Conservation (phyloP, 2,797 vertebrate species). For the Acanthurus leucopareius region DNA sequence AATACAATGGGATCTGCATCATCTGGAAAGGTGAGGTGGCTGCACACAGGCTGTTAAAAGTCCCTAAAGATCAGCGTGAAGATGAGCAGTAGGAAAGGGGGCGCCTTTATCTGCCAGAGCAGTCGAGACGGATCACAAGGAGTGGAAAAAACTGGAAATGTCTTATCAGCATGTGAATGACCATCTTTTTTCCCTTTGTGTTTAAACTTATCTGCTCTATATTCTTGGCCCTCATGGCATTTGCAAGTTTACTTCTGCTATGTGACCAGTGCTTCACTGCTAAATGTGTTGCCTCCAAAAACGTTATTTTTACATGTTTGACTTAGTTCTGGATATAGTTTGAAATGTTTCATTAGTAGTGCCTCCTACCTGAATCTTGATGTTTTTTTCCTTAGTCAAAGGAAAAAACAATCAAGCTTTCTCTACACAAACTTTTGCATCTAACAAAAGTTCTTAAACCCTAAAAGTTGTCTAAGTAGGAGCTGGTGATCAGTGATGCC, state of each 20-base stretch:
- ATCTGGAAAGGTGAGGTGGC: conserved; percentile 63
- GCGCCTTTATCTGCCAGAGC: conserved; percentile 53
- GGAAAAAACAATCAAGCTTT: background rate
- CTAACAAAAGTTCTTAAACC: background rate
- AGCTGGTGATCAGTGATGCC: background rate
- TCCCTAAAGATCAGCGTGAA: conserved; percentile 52
- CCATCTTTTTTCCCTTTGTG: conserved; percentile 33
- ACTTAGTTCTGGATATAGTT: background rate
- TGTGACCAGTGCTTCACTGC: background rate
- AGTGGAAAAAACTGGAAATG: conserved; percentile 55
- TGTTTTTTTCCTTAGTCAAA: background rate
- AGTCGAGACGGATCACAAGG: conserved; percentile 50
- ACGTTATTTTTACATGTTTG: background rate
- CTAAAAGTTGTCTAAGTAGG: background rate
- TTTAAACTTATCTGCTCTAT: conserved; percentile 21
- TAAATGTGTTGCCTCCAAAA: too few relatives aligned
- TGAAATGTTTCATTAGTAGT: too few relatives aligned
- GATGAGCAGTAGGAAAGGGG: conserved; percentile 41
- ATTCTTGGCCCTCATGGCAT: background rate
- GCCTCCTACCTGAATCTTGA: too few relatives aligned
- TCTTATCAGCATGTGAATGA: conserved; percentile 51
- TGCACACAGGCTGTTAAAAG: conserved; percentile 35
- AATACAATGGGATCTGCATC: conserved; percentile 72
- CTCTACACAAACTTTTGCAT: background rate
- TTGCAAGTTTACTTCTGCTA: background rate